Conservation (phyloP, 2,888 invertebrate genomes). For the Amitus sp. region DNA sequence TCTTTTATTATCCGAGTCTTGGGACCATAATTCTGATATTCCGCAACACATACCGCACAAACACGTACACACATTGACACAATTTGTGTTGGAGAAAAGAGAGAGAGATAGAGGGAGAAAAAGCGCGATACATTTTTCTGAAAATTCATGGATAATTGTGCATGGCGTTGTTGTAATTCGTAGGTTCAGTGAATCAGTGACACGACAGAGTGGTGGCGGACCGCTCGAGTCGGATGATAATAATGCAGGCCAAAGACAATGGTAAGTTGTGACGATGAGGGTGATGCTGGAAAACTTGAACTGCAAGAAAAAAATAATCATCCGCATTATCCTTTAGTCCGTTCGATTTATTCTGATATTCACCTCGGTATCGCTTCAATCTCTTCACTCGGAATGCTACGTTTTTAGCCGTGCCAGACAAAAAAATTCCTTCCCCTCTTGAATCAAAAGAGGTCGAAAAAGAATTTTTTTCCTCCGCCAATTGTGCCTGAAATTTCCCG, state of each 20-base stretch:
- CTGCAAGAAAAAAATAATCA: constrained; percentile 8
- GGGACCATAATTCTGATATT: too few relatives aligned
- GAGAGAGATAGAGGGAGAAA: not conserved
- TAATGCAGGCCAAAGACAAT: constrained; percentile 63
- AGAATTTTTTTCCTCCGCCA: too few relatives aligned
- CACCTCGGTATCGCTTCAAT: constrained; percentile 17
- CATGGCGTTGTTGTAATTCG: constrained; percentile 59
- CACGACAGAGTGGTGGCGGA: constrained; percentile 63
- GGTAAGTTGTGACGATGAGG: too few relatives aligned
- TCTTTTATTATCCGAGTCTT: too few relatives aligned
- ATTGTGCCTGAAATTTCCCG: too few relatives aligned
- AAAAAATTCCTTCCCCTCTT: too few relatives aligned
- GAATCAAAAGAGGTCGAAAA: too few relatives aligned
- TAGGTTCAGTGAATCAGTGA: constrained; percentile 66
- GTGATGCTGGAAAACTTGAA: constrained; percentile 43
- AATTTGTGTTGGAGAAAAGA: not conserved
- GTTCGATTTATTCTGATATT: constrained; percentile 16
- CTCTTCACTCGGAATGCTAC: constrained; percentile 13
- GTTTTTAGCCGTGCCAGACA: too few relatives aligned
- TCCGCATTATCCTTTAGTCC: not conserved
- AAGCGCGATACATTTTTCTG: not conserved
- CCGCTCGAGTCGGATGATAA: constrained; percentile 62
- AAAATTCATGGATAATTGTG: constrained; percentile 46
- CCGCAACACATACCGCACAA: too few relatives aligned
- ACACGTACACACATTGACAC: too few relatives aligned